Conservation (phyloP, 2,888 invertebrate genomes). For the Pheosia tremula region DNA sequence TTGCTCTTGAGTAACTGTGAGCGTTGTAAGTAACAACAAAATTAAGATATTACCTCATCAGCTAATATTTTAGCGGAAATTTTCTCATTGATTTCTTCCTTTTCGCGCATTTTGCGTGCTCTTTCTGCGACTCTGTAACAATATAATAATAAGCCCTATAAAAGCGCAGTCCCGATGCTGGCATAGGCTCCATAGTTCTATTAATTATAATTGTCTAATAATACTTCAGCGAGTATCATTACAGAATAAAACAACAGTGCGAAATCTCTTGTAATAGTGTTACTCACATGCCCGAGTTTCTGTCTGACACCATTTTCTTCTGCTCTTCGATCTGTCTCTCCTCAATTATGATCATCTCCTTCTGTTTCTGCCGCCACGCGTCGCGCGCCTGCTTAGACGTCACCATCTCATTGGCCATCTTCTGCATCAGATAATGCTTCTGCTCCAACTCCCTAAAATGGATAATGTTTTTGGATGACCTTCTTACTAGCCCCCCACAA, state of each 20-base stretch:
- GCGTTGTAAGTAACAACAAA: too few species aligned
- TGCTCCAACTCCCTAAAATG: conserved; percentile 76
- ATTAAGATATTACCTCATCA: conserved; percentile 55
- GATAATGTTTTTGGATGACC: not conserved
- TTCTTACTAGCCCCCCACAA: too few species aligned
- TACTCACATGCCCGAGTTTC: conserved; percentile 56
- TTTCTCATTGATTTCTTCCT: conserved; percentile 56
- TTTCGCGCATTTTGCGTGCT: conserved; percentile 45
- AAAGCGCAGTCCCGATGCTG: too few species aligned
- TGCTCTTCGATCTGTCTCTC: conserved; percentile 61
- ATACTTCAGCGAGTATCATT: too few species aligned
- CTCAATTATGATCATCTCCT: conserved; percentile 69
- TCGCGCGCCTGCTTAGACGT: conserved; percentile 78
- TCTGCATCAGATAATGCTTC: conserved; percentile 74
- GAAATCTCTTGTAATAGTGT: not conserved
- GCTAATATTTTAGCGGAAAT: conserved; percentile 60
- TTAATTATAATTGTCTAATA: too few species aligned
- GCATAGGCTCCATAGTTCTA: too few species aligned
- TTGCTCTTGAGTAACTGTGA: too few species aligned
- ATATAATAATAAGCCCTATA: too few species aligned
- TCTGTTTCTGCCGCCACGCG: conserved; percentile 78
- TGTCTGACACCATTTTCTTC: conserved; percentile 45
- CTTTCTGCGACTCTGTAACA: conserved; percentile 60
- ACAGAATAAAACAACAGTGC: too few species aligned
- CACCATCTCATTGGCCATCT: conserved; percentile 80